Percentiles rank a stretch among this genome's conserved stretches.
These are phyloP conservation scores for Epinotia nisella DNA, from an alignment of 2,888 invertebrate species.

Conservation along the genomic window DNA sequence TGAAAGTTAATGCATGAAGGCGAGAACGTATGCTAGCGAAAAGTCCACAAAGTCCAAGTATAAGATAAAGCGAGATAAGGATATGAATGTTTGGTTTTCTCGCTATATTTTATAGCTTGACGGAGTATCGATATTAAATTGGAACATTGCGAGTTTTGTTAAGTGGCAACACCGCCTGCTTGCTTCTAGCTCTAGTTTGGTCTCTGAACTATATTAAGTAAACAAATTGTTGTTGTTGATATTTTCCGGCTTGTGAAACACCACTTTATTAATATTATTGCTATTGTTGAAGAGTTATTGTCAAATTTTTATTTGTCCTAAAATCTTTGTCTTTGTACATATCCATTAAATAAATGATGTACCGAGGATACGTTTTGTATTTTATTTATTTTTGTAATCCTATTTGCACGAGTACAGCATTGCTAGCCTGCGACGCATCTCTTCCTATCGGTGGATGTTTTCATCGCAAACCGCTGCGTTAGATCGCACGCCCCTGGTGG, in stretches of 20 bases:
- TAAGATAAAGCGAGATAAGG: no score
- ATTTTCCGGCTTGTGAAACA: conserved; percentile 74
- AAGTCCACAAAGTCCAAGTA: no score
- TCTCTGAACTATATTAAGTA: conserved; percentile 67
- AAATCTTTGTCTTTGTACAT: conserved; percentile 81
- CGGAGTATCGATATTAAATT: no score
- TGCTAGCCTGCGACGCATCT: no score
- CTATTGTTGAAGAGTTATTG: conserved; percentile 80
- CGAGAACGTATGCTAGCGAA: no score
- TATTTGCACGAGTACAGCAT: no score
- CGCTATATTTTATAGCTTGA: no score
- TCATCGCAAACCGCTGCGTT: no score
- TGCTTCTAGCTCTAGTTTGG: conserved; percentile 50
- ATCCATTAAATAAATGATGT: conserved; percentile 83
- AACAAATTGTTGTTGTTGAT: conserved; percentile 73
- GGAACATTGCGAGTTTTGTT: background rate
- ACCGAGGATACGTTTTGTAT: conserved; percentile 68
- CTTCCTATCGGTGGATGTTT: no score
- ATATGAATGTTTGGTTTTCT: no score
- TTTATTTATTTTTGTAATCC: conserved; percentile 44
- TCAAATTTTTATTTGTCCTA: conserved; percentile 82
- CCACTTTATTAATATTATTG: conserved; percentile 64
- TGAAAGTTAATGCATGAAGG: no score
- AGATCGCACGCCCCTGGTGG: no score
- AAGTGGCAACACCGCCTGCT: conserved; percentile 54